These are phyloP conservation scores for Germaria angustata DNA, from an alignment of 2,888 invertebrate genomes.

Conservation along the genomic window DNA sequence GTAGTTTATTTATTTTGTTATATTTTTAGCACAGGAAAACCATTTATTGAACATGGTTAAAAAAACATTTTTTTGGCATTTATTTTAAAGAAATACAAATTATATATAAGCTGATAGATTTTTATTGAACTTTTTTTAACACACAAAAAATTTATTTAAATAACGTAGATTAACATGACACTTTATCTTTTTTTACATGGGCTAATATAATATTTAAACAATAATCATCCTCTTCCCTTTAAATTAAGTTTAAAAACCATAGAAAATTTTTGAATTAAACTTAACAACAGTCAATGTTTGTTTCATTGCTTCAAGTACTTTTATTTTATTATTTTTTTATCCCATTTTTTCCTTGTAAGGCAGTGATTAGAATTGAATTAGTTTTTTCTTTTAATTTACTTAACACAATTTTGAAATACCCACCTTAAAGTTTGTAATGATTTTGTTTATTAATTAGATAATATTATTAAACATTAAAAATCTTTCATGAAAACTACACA, in stretches of 20 bases:
- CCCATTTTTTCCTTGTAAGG: constrained; percentile 11
- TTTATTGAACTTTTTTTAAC: constrained; percentile 17
- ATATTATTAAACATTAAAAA: constrained; percentile 22
- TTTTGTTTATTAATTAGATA: constrained; percentile 56
- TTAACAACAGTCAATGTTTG: not conserved
- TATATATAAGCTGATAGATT: constrained; percentile 46
- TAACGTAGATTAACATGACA: not conserved
- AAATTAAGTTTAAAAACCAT: constrained; percentile 26
- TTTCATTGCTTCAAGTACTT: not conserved
- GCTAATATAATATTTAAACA: not conserved
- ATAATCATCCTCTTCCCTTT: not conserved
- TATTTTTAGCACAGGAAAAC: constrained; percentile 7
- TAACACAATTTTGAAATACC: constrained; percentile 50
- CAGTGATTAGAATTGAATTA: constrained; percentile 54
- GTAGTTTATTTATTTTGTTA: not conserved
- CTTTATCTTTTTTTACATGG: not conserved
- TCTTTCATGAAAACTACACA: constrained; percentile 48
- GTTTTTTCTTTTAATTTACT: constrained; percentile 25
- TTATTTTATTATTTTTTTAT: not conserved
- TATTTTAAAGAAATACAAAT: constrained; percentile 59
- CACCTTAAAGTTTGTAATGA: constrained; percentile 60
- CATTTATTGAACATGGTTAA: constrained; percentile 4
- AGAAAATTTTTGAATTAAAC: constrained; percentile 15
- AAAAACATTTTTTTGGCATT: constrained; percentile 58
- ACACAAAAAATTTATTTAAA: constrained; percentile 17